phyloP scores from a whole-genome alignment of 2,888 invertebrate genomes.

The Lochmaea capreae region DNA sequence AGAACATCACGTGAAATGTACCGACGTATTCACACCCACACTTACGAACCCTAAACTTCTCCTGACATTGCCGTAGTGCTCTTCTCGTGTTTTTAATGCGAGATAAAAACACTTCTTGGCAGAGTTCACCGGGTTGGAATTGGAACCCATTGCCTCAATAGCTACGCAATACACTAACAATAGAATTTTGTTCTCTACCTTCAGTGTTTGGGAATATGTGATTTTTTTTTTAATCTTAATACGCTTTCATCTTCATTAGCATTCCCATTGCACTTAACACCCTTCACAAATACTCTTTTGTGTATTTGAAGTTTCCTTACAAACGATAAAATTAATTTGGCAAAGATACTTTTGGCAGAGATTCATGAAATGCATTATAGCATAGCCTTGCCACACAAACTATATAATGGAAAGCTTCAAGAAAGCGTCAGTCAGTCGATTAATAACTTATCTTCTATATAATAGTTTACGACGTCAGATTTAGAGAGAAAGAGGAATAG shows the following conservation, averaged over 20 bases:
- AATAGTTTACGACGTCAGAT: too few relatives aligned
- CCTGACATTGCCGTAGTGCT: background rate
- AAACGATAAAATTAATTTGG: background rate
- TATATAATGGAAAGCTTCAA: background rate
- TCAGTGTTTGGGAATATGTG: too few relatives aligned
- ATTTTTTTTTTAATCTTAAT: background rate
- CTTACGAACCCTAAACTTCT: background rate
- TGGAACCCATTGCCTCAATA: conserved; percentile 6
- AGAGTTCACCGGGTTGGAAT: background rate
- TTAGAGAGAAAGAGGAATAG: too few relatives aligned
- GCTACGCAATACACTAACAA: background rate
- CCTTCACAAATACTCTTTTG: background rate
- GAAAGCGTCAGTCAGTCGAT: background rate
- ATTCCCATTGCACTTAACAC: background rate
- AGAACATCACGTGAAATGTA: background rate
- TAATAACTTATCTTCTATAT: background rate
- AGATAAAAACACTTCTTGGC: conserved; percentile 1
- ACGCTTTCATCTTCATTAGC: background rate
- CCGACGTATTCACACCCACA: background rate
- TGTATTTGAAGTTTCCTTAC: background rate
- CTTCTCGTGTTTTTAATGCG: background rate
- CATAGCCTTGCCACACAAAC: background rate
- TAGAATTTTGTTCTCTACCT: background rate
- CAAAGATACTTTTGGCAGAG: conserved; percentile 3
- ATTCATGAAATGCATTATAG: conserved; percentile 1